These are phyloP conservation scores for Cuculus canorus DNA, from an alignment of 2,797 vertebrate species.

Conservation along the genomic window DNA sequence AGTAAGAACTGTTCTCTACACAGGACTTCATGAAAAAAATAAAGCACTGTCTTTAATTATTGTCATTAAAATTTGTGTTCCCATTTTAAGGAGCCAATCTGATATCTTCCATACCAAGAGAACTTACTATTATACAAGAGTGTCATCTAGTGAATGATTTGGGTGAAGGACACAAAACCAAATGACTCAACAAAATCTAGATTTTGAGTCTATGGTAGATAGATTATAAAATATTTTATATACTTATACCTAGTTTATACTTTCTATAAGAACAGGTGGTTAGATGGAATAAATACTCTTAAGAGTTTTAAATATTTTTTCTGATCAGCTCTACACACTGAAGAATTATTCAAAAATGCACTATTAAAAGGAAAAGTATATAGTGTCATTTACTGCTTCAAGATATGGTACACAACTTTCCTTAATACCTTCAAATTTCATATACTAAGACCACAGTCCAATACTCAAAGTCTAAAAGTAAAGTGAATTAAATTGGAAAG, in stretches of 20 bases:
- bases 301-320: background rate
- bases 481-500: background rate
- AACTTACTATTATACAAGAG: background rate
- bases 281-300: background rate
- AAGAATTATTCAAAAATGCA: background rate
- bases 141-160: conserved; percentile 65
- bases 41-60: background rate
- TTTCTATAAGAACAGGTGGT: background rate
- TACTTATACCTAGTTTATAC: too few relatives aligned
- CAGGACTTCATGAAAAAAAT: background rate
- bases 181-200: background rate
- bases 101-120: background rate
- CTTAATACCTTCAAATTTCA: background rate
- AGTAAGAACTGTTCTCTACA: background rate
- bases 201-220: background rate
- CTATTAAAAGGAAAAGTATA: background rate
- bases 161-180: background rate
- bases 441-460: background rate
- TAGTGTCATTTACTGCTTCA: background rate
- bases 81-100: background rate
- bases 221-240: too few relatives aligned
- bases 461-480: background rate
- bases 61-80: background rate
- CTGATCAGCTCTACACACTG: background rate
- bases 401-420: background rate